A percentile compares a stretch with the other conserved stretches of the same genome.
phyloP scores from a whole-genome alignment of 2,113 vertebrate species.

The Erythrolamprus reginae region DNA sequence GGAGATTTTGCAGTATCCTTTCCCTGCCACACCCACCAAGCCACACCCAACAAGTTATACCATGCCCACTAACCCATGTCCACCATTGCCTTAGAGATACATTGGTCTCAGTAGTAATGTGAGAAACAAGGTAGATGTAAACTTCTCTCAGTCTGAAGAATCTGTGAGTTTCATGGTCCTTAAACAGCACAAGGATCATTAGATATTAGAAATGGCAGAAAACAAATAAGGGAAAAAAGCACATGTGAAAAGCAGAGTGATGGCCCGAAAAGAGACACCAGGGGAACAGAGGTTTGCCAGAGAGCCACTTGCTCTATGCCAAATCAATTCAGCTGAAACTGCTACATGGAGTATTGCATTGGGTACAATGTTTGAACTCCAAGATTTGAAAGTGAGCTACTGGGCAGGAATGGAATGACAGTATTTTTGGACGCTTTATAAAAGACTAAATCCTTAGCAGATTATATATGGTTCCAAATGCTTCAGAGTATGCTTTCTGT shows the following conservation, averaged over 20 bases:
- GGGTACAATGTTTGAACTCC: not conserved
- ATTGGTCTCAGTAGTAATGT: not conserved
- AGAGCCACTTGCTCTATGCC: not conserved
- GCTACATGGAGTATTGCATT: not conserved
- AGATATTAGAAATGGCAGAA: not conserved
- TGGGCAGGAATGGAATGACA: not conserved
- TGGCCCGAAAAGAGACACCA: not conserved
- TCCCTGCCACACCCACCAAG: no score
- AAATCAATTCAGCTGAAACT: not conserved
- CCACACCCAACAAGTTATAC: no score
- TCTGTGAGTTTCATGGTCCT: not conserved
- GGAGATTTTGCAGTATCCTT: no score
- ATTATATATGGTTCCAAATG: not conserved
- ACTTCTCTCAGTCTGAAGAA: not conserved
- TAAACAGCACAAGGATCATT: not conserved
- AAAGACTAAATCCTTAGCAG: not conserved
- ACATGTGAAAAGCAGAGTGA: not conserved
- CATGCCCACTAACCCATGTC: no score
- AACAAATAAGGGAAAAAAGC: not conserved
- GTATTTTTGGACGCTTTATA: not conserved
- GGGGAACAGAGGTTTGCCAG: not conserved
- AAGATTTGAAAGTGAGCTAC: not conserved
- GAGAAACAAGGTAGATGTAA: not conserved
- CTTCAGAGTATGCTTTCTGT: not conserved
- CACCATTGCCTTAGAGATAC: no score